phyloP scores from a whole-genome alignment of 2,797 vertebrate genomes.

The Notoglanidium macrostoma region DNA sequence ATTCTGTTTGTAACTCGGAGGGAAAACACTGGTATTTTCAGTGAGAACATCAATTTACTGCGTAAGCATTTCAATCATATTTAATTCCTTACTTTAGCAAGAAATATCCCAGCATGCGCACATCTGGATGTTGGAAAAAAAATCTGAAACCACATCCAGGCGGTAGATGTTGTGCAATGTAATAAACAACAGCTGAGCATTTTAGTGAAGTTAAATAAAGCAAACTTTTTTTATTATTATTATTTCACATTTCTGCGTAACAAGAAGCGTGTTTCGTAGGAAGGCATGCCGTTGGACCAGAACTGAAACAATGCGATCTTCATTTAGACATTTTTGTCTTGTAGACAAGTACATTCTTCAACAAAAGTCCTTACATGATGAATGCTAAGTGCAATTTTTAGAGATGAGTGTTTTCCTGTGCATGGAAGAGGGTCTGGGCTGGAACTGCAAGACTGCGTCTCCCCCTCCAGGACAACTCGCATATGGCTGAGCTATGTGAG shows the following conservation, averaged over 20 bases:
- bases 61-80: conserved; percentile 21
- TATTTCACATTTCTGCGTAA: conserved; percentile 19
- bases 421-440: conserved; percentile 48
- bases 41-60: conserved; percentile 39
- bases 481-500: conserved; percentile 60
- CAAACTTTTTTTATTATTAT: neutral
- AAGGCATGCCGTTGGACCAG: neutral
- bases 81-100: conserved; percentile 26
- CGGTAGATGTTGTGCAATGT: conserved; percentile 30
- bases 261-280: conserved; percentile 17
- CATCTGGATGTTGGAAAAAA: conserved; percentile 10
- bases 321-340: conserved; percentile 3
- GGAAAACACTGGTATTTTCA: conserved; percentile 45
- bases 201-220: conserved; percentile 28
- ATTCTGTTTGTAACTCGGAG: conserved; percentile 29
- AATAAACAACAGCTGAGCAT: conserved; percentile 36
- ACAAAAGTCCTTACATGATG: conserved; percentile 18
- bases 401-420: conserved; percentile 18
- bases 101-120: conserved; percentile 26
- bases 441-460: conserved; percentile 77
- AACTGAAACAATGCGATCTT: neutral
- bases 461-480: conserved; percentile 80
- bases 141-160: conserved; percentile 35
- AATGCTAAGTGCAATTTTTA: conserved; percentile 24
- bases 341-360: conserved; percentile 11